phyloP scores from a whole-genome alignment of 2,797 vertebrate species.

The Gallinago stenura region DNA sequence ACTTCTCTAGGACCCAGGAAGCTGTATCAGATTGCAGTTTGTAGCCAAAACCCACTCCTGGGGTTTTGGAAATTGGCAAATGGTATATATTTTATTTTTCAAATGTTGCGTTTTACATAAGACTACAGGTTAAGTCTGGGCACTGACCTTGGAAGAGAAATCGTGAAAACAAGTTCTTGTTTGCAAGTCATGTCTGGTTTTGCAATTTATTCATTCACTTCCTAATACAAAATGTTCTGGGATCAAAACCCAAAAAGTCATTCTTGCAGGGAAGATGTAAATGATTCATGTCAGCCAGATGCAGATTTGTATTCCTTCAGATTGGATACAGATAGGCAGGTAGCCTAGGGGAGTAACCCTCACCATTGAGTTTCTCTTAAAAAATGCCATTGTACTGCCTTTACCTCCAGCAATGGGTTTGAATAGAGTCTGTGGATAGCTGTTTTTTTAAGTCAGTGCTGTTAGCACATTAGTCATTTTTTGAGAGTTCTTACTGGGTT shows the following conservation, averaged over 20 bases:
- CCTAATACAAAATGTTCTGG: background rate
- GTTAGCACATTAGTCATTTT: background rate
- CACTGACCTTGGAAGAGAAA: conserved; percentile 4
- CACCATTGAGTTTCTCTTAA: background rate
- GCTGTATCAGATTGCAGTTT: background rate
- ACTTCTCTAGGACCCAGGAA: background rate
- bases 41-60: background rate
- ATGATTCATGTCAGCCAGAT: background rate
- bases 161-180: background rate
- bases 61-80: background rate
- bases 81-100: background rate
- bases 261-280: background rate
- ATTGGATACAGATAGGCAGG: background rate
- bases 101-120: conserved; percentile 1
- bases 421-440: background rate
- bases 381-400: background rate
- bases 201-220: background rate
- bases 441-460: background rate
- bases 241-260: background rate
- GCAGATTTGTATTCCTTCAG: background rate
- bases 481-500: background rate
- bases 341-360: background rate
- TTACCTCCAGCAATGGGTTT: background rate
- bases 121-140: background rate
- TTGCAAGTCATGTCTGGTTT: background rate